A percentile compares a stretch with the other conserved stretches of the same genome.
Conservation (phyloP, 2,113 vertebrate genomes). For the Calonectris borealis region DNA sequence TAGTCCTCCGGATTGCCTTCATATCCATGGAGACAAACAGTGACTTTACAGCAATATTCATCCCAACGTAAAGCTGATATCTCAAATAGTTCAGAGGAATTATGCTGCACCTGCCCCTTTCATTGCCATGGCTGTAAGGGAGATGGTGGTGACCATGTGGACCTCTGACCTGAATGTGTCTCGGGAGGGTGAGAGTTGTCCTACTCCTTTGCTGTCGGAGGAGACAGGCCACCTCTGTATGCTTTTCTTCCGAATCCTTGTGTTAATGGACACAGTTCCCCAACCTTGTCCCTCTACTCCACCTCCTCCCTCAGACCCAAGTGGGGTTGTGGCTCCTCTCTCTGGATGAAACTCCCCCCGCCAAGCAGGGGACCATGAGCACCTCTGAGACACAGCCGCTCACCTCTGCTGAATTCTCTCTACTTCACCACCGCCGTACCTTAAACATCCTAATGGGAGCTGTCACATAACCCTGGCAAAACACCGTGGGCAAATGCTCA, state of each 20-base stretch:
- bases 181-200: too few species aligned
- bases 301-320: too few species aligned
- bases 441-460: not conserved
- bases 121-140: not conserved
- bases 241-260: not conserved
- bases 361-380: not conserved
- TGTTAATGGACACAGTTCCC: not conserved
- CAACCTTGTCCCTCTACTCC: not conserved
- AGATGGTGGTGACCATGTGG: not conserved
- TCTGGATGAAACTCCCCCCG: not conserved
- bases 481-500: not conserved
- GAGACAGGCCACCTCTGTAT: rapidly evolving
- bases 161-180: not conserved
- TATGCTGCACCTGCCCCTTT: not conserved
- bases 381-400: not conserved
- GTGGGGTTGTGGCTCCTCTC: not conserved
- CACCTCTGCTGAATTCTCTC: not conserved
- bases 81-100: not conserved
- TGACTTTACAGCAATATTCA: not conserved
- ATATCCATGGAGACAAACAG: not conserved
- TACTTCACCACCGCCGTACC: not conserved
- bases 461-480: not conserved
- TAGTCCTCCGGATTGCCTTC: not conserved
- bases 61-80: not conserved
- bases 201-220: not conserved